phyloP scores from a whole-genome alignment of 1,140 invertebrate species.

The Gryllus bimaculatus region DNA sequence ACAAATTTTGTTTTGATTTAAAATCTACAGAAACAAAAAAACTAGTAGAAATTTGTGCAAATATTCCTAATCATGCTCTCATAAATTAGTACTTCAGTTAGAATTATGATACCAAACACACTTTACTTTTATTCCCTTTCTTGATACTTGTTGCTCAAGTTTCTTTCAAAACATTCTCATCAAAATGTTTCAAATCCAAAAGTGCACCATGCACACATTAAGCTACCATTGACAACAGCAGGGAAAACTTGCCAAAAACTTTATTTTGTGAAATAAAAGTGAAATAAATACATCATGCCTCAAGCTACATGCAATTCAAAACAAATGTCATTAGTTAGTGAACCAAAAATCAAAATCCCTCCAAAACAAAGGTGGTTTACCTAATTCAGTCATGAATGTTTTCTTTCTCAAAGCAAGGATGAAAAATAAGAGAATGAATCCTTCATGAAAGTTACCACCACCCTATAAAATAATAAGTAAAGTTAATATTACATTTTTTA shows the following conservation, averaged over 20 bases:
- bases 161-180: too few relatives aligned
- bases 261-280: background rate
- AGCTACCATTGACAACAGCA: background rate
- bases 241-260: background rate
- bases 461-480: constrained; percentile 14
- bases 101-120: too few relatives aligned
- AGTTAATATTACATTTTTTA: constrained; percentile 16
- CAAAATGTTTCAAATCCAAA: too few relatives aligned
- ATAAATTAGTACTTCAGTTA: too few relatives aligned
- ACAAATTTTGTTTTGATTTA: too few relatives aligned
- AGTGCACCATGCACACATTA: too few relatives aligned
- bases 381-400: background rate
- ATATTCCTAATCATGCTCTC: too few relatives aligned
- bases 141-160: too few relatives aligned
- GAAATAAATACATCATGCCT: background rate
- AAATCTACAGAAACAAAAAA: too few relatives aligned
- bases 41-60: too few relatives aligned
- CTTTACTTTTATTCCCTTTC: too few relatives aligned
- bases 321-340: background rate
- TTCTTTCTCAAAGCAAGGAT: background rate
- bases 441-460: constrained; percentile 13
- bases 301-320: background rate
- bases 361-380: background rate
- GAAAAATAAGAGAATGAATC: constrained; percentile 1
- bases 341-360: background rate